Conservation (phyloP, 2,113 vertebrate species). For the Cavia porcellus region DNA sequence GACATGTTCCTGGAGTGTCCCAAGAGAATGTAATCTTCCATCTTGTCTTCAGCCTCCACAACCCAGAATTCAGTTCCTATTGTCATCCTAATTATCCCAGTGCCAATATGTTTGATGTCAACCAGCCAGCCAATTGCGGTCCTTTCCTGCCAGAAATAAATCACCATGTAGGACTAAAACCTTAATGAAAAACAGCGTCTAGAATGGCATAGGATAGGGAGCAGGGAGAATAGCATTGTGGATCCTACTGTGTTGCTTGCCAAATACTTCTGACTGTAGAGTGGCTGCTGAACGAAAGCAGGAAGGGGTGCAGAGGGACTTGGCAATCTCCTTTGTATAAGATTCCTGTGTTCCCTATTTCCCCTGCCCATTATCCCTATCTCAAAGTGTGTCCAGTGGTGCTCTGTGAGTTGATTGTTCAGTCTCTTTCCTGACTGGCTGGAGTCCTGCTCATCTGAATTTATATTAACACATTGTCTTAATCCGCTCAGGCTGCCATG, state of each 20-base stretch:
- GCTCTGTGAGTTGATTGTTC: not conserved
- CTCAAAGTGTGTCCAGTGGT: not conserved
- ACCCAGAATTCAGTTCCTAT: not conserved
- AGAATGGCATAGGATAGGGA: not conserved
- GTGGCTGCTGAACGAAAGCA: not conserved
- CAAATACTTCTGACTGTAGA: not conserved
- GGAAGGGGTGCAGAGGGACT: not conserved
- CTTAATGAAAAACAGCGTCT: not conserved
- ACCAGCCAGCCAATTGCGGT: not conserved
- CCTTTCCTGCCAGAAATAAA: not conserved
- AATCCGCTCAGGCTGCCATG: not conserved
- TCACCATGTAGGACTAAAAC: not conserved
- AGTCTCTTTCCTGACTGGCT: not conserved
- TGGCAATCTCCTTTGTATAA: not conserved
- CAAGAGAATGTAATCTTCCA: not conserved
- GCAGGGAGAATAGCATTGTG: not conserved
- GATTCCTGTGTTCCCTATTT: fast-evolving
- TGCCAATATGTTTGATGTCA: not conserved
- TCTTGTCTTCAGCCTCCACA: not conserved
- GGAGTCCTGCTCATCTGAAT: not conserved
- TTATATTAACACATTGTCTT: not conserved
- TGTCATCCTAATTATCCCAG: constrained; percentile 8
- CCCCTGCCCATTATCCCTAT: not conserved
- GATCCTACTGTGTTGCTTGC: not conserved
- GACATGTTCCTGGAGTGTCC: not conserved